Base-by-base conservation (phyloP, 2,797 vertebrate species). In the Hyperoplus immaculatus region DNA sequence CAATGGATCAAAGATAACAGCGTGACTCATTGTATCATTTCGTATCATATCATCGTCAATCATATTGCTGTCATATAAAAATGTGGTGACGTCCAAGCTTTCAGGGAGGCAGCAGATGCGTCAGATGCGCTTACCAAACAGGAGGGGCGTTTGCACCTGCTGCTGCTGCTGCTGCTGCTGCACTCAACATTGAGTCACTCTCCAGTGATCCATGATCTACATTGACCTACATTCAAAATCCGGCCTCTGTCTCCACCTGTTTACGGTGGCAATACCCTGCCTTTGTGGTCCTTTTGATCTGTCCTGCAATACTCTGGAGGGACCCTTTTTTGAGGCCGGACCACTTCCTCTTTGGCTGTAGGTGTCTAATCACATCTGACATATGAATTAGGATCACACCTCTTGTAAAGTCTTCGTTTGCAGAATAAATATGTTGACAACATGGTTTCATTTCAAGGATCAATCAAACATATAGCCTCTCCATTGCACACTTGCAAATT, bases 161-260 rank as follows among this genome's bases (percentile, higher is more conserved):
- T 36, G 55, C 73, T 6, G 1, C 29, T 80, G n/a, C n/a, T 75
- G 13, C 78, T 82, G 78, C 79, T 83, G 70, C 1, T 36, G 55
- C 73, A 6, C 1, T 71, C 53, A 53, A 58, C 75, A 62, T 47
- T 72, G 47, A 74, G 71, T 79, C 55, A 29, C 46, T 69, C 55
- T 59, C 54, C 76, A 73, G 47, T 65, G 60, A 85, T 78, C 79
- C 83, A 67, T 71, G 73, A 77, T 62, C 56, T 68, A 47, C 69
- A 75, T 53, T 83, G 82, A 84, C 80, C 70, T 41, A 60, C 36
- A 75, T 63, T 60, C 42, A 78, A 41, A 49, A 66, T 36, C 47
- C 68, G 12, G 50, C 54, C 42, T 75, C 43, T 39, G 62, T 78
- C 50, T 74, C 50, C 62, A 75, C 71, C 41, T 53, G 63, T 45